Percentiles rank a stretch among this genome's conserved stretches.
Conservation (phyloP, 1,140 invertebrate genomes). For the Pantala flavescens region DNA sequence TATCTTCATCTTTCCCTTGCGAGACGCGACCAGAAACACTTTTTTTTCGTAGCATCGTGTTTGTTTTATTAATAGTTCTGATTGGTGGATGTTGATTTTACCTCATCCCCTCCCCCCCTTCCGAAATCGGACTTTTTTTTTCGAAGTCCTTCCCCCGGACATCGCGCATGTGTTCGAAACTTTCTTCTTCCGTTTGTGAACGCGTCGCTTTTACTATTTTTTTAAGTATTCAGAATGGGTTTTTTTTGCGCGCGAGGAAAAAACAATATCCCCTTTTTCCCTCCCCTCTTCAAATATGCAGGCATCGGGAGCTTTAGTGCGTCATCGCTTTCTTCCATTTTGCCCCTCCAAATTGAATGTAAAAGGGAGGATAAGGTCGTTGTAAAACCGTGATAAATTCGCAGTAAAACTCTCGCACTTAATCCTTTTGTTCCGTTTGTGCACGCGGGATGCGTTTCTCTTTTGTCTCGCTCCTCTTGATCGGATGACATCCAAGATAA, state of each 20-base stretch:
- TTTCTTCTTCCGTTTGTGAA: not conserved
- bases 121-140: not conserved
- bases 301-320: not conserved
- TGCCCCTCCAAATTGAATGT: not conserved
- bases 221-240: not conserved
- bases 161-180: not conserved
- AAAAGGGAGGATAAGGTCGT: not conserved
- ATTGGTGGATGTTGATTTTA: slow-evolving; percentile 4
- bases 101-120: not conserved
- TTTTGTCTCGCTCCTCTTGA: not conserved
- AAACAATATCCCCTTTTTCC: not conserved
- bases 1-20: too few species aligned
- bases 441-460: not conserved
- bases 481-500: too few species aligned
- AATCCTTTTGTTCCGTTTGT: not conserved
- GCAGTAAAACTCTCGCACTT: not conserved
- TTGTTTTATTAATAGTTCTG: slow-evolving; percentile 10
- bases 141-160: not conserved
- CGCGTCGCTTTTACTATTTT: not conserved
- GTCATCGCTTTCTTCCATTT: not conserved
- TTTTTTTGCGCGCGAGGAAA: not conserved
- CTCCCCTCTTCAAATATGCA: not conserved
- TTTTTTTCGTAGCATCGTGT: slow-evolving; percentile 1
- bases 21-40: too few species aligned
- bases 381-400: not conserved